Percentiles rank a stretch among this genome's conserved stretches.
These are phyloP conservation scores for Halictus quadricinctus DNA, from an alignment of 2,888 invertebrate species.

Conservation along the genomic window DNA sequence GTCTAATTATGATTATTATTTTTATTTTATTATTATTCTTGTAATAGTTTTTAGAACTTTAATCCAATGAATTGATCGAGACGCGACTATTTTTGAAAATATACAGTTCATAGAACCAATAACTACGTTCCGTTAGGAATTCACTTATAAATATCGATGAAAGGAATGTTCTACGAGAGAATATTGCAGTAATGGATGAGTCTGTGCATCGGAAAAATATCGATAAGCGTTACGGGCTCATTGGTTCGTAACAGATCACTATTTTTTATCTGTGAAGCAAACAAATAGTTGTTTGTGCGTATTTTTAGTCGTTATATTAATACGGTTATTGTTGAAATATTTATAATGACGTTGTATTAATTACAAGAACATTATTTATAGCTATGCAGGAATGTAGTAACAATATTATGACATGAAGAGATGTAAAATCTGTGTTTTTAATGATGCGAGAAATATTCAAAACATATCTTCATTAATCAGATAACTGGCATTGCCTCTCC, in stretches of 20 bases:
- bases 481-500: neutral
- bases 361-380: neutral
- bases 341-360: neutral
- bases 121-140: neutral
- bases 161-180: constrained; percentile 19
- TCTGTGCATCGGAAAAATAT: constrained; percentile 44
- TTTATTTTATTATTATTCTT: neutral
- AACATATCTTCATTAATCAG: neutral
- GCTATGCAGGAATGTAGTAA: neutral
- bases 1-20: no score
- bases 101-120: neutral
- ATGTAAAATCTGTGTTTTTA: neutral
- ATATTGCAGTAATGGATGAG: constrained; percentile 6
- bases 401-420: neutral
- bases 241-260: constrained; percentile 28
- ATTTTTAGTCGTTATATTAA: neutral
- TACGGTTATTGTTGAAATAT: neutral
- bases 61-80: neutral
- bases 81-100: neutral
- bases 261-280: neutral
- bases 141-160: neutral
- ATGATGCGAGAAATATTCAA: neutral
- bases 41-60: neutral
- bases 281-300: neutral
- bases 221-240: constrained; percentile 16